Conservation (phyloP, 2,113 vertebrate species). For the Rhegmatorhina hoffmannsi region DNA sequence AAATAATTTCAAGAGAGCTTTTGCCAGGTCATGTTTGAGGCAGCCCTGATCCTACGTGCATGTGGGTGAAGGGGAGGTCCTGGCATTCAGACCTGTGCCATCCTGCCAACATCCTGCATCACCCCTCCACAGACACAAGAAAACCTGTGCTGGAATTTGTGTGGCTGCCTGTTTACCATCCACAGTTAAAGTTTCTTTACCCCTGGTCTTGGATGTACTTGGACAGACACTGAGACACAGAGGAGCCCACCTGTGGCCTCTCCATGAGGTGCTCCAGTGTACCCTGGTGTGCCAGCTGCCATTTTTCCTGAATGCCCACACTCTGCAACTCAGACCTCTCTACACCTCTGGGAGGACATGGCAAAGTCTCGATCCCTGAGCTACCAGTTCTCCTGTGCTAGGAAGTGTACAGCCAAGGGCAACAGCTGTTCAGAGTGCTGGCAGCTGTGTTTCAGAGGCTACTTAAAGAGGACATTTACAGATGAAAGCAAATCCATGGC, state of each 20-base stretch:
- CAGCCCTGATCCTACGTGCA: rapidly evolving
- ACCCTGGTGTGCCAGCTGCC: too few species aligned
- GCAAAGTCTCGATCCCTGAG: background rate
- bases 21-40: too few species aligned
- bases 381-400: background rate
- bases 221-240: constrained; percentile 85
- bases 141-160: constrained; percentile 87
- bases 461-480: background rate
- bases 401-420: background rate
- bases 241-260: constrained; percentile 76
- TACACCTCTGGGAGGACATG: rapidly evolving
- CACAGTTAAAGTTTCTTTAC: constrained; percentile 83
- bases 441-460: background rate
- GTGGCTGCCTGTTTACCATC: constrained; percentile 76
- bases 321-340: background rate
- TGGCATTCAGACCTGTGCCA: background rate
- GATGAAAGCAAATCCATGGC: background rate
- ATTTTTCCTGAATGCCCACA: background rate
- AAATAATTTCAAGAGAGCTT: background rate
- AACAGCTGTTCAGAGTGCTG: background rate
- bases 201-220: constrained; percentile 83
- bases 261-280: background rate
- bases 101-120: background rate
- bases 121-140: constrained; percentile 78
- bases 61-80: background rate